Base-by-base conservation (phyloP, 2,888 invertebrate genomes). In the Alitta virens region DNA sequence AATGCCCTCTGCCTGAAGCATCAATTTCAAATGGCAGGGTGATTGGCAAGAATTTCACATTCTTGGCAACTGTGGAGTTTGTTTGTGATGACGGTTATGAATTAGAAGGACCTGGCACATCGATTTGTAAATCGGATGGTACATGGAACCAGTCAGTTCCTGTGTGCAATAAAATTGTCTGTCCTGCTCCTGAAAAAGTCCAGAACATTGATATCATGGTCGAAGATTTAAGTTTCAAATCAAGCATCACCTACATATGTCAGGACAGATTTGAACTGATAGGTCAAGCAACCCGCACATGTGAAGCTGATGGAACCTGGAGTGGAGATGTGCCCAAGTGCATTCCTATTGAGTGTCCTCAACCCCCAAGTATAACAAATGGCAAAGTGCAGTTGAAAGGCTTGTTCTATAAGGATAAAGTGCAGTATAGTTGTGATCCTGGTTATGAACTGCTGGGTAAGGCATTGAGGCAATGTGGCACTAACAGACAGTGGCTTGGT, bases 1-100 rank as follows among this genome's bases (percentile, higher is more conserved):
- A 40, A 25, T 65, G 65, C 43, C 16, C 21, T n/a, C 33, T 43
- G 26, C 56, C 43, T 27, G 51, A 40, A 16, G 7, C 3, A 1
- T 60, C 72, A n/a, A 59, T 64, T 12, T 38, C 58, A 24, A 85
- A 87, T 73, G 87, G 86, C 1, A 58, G 68, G 25, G 65, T 77
- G 54, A 73, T 72, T 51, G 79, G 76, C 33, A 72, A 71, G 24
- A 71, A 71, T 23, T 78, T 76, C 52, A 62, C 53, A 1, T 62
- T 56, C 21, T 63, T 66, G 2, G 38, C 59, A 9, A 63, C 60
- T 7, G 64, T 75, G 12, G 57, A 64, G 26, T 75, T 72, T 62
- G 56, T 56, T 1, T 80, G 80, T 62, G 63, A 71, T 14, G 63
- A 69, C 7, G 82, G 82, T 2, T 82, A 78, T 64, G 67, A 59